Conservation (phyloP, 2,113 vertebrate genomes). For the Microtus richardsoni region DNA sequence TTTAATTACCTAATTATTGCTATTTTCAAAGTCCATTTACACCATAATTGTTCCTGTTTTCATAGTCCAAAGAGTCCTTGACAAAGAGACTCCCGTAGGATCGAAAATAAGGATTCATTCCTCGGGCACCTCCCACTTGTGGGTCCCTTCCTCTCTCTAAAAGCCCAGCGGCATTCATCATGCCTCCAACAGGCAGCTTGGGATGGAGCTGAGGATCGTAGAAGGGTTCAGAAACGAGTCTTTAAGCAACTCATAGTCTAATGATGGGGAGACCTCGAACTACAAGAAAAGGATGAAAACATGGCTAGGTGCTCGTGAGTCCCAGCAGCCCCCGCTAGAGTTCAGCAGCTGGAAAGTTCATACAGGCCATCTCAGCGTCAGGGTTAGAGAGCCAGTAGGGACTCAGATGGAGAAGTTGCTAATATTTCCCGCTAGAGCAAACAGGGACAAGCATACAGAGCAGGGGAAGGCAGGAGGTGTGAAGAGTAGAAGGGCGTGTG, state of each 20-base stretch:
- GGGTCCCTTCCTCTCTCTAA: not conserved
- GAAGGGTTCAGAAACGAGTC: not conserved
- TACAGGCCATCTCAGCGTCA: rapidly evolving
- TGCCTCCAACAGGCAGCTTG: not conserved
- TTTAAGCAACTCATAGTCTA: not conserved
- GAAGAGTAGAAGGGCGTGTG: rapidly evolving
- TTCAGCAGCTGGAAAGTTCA: rapidly evolving
- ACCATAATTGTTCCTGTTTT: constrained; percentile 82
- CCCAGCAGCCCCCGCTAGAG: not conserved
- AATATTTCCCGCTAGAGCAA: not conserved
- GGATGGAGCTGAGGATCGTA: not conserved
- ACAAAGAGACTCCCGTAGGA: constrained; percentile 68
- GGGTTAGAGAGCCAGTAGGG: not conserved
- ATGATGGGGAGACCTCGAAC: not conserved
- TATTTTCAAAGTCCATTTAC: constrained; percentile 87
- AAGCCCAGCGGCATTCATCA: not conserved
- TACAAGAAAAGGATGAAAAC: not conserved
- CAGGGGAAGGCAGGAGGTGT: not conserved
- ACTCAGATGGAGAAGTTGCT: too few species aligned
- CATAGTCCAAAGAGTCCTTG: constrained; percentile 78
- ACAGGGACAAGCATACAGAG: not conserved
- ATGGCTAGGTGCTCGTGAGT: rapidly evolving
- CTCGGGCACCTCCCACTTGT: not conserved
- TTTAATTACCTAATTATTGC: constrained; percentile 89
- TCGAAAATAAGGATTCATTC: constrained; percentile 64